Base-by-base conservation (phyloP, 2,888 invertebrate genomes). In the Unio pictorum region DNA sequence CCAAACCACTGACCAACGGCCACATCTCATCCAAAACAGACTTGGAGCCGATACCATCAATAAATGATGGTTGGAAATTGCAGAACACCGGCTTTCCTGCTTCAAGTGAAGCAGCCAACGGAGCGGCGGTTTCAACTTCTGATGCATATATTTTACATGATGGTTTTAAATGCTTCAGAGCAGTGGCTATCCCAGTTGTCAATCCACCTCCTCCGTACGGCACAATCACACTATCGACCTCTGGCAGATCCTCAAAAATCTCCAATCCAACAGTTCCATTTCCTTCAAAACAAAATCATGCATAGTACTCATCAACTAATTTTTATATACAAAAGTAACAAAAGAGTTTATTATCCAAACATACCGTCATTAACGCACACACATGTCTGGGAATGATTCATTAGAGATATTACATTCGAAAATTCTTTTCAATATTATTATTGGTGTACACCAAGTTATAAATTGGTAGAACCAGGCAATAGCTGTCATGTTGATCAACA, bases 261-360 rank as follows among this genome's bases (percentile, higher is more conserved):
- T 89, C 89, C 28, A 89, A 67, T 3, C 88, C 89, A 58, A 84
- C 84, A 54, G 88, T 87, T 26, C 86, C 89, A 82, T 89, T 87
- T 54, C 88, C 88, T 88, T 59, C 20, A 68, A 67, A 65, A 61
- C 55, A 59, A 28, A 45, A 45, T 45, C 45, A 45, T 15, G 45
- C 15, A 45, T 45, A 15, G 1, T 45, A 45, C 15, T 45, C 45
- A 45, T 45, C n/a, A 0, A 61, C 56, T 60, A n/a, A 59, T 64
- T n/a, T 63, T 7, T 54, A 17, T 6, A 7, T 26, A 23, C 20
- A 18, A 18, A n/a, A 65, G 7, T 20, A 26, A 34, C 20, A 45
- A 11, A 15, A 11, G 45, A 45, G 1, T 15, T 11, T 45, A 45
- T 45, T 3, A 45, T 45, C 45, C 8, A 57, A 23, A 58, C 7